phyloP scores from a whole-genome alignment of 2,797 vertebrate genomes.

The Sciurus carolinensis region DNA sequence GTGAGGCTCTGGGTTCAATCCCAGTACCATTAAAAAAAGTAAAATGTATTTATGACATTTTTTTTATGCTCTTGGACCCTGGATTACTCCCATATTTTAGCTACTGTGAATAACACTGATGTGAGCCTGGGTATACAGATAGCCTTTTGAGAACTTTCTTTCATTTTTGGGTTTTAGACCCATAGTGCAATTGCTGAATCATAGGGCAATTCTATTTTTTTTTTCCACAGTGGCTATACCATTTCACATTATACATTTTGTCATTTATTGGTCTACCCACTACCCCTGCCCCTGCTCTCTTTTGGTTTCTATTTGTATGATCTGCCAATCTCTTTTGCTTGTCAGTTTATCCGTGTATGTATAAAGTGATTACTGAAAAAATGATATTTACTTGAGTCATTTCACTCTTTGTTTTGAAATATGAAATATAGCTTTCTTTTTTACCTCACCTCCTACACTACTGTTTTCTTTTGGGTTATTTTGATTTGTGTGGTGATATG shows the following conservation, averaged over 20 bases:
- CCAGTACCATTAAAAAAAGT: no score
- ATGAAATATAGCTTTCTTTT: background rate
- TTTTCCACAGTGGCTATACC: background rate
- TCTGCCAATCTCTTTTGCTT: background rate
- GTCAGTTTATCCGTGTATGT: background rate
- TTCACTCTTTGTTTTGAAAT: background rate
- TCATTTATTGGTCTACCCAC: no score
- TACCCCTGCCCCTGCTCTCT: no score
- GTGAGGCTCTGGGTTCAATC: no score
- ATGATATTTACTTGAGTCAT: background rate
- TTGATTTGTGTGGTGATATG: background rate
- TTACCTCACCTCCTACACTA: background rate
- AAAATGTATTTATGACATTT: no score
- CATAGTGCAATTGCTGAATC: background rate
- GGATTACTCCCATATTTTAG: background rate
- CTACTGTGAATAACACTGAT: background rate
- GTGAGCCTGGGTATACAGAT: background rate
- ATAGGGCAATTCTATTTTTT: background rate
- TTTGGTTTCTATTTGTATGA: no score
- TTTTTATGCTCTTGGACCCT: no score
- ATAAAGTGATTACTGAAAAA: background rate
- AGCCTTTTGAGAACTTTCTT: background rate
- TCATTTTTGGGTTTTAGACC: background rate
- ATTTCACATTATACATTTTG: no score
- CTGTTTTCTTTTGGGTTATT: background rate